Conservation (phyloP, 2,113 vertebrate genomes). For the Vimba vimba region DNA sequence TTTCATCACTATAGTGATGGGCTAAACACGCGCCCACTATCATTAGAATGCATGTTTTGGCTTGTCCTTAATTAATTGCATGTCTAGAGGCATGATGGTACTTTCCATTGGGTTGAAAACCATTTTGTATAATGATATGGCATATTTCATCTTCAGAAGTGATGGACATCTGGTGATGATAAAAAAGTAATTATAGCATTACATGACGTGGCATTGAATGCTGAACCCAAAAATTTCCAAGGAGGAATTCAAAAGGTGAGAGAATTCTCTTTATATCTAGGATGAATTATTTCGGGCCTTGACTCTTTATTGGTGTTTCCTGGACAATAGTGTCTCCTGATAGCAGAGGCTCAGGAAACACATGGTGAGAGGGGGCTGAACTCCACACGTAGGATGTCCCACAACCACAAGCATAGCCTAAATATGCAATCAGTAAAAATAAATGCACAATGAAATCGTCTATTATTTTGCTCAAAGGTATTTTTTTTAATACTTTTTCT, state of each 20-base stretch:
- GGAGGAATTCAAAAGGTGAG: background rate
- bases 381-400: constrained; percentile 14
- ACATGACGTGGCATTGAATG: background rate
- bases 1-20: constrained; percentile 27
- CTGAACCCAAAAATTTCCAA: background rate
- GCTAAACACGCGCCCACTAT: background rate
- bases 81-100: constrained; percentile 3
- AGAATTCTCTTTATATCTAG: background rate
- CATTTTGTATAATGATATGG: background rate
- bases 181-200: background rate
- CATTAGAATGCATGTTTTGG: constrained; percentile 29
- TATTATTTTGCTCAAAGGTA: background rate
- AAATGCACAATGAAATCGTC: background rate
- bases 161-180: background rate
- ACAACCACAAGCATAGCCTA: background rate
- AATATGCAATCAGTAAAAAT: background rate
- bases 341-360: constrained; percentile 24
- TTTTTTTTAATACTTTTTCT: background rate
- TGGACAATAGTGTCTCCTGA: background rate
- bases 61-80: constrained; percentile 29
- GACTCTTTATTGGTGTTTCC: constrained; percentile 36
- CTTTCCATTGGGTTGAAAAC: background rate
- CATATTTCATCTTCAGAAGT: background rate
- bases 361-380: background rate
- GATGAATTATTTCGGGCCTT: background rate